A percentile compares a stretch with the other conserved stretches of the same genome.
Evolutionary conservation across 2,113 vertebrate species (phyloP).

Genomic region (Notarius quadriscutis): DNA sequence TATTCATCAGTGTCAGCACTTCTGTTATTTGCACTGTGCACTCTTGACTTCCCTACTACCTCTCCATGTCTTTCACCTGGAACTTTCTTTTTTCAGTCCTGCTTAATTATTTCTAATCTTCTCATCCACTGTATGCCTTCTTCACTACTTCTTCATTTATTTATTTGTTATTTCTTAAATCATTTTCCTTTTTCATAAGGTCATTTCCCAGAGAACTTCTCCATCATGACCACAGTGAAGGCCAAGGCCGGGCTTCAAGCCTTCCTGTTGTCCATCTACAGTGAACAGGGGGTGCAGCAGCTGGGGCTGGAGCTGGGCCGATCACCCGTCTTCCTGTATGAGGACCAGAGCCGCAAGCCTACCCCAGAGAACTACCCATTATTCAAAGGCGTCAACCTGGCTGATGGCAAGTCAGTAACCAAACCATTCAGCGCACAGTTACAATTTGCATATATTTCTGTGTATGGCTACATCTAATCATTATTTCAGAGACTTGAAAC

Average conservation of each 20-base stretch:
- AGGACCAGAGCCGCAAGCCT: slow-evolving; percentile 83
- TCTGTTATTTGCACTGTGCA: not conserved
- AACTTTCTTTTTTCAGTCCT: not conserved
- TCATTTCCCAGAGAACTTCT: slow-evolving; percentile 88
- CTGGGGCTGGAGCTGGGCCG: slow-evolving; percentile 84
- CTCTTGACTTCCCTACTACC: not conserved
- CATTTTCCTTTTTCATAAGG: slow-evolving; percentile 63
- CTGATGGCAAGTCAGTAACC: slow-evolving; percentile 92
- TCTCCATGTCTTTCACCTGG: too few relatives aligned
- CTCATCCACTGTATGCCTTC: not conserved
- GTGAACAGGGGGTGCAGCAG: slow-evolving; percentile 82
- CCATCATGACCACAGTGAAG: slow-evolving; percentile 83
- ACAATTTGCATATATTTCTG: not conserved
- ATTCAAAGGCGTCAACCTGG: slow-evolving; percentile 84
- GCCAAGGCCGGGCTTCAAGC: slow-evolving; percentile 80
- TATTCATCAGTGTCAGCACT: not conserved
- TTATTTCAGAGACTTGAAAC: not conserved
- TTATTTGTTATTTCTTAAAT: not conserved
- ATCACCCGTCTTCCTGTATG: slow-evolving; percentile 85
- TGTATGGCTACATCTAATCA: not conserved
- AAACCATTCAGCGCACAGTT: slow-evolving; percentile 37
- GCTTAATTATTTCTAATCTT: not conserved
- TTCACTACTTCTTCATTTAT: not conserved
- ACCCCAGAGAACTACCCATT: slow-evolving; percentile 82
- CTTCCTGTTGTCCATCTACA: slow-evolving; percentile 87